Evolutionary conservation across 2,797 vertebrate genomes (phyloP).

Genomic region (Dendrocincla fuliginosa): DNA sequence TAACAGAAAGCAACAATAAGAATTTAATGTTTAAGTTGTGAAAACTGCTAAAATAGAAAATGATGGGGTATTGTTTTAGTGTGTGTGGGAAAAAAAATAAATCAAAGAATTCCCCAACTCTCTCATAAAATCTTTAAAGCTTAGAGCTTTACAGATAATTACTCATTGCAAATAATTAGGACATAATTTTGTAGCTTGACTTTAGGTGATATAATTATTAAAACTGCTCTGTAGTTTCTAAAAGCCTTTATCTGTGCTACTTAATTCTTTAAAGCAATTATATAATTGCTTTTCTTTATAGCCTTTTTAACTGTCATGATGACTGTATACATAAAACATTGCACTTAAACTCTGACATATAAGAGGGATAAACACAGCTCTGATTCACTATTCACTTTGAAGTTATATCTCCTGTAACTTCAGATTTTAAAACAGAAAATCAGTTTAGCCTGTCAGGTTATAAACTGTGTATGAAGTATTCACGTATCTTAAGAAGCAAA

Average conservation of each 20-base stretch:
- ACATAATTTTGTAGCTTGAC: constrained; percentile 75
- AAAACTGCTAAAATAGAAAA: constrained; percentile 86
- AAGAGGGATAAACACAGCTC: constrained; percentile 76
- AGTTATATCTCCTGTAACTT: constrained; percentile 65
- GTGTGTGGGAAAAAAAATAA: constrained; percentile 61
- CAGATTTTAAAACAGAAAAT: constrained; percentile 55
- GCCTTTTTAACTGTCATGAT: constrained; percentile 79
- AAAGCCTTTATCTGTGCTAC: constrained; percentile 71
- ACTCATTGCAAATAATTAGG: constrained; percentile 76
- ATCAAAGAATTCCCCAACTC: constrained; percentile 75
- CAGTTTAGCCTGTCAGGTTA: constrained; percentile 33
- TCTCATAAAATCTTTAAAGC: constrained; percentile 73
- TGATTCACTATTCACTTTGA: constrained; percentile 75
- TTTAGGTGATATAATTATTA: constrained; percentile 79
- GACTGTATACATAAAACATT: constrained; percentile 79
- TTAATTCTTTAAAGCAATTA: constrained; percentile 78
- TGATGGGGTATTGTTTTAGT: constrained; percentile 77
- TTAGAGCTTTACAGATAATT: constrained; percentile 77
- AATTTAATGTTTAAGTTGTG: constrained; percentile 84
- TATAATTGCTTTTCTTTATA: constrained; percentile 78
- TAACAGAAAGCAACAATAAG: constrained; percentile 84
- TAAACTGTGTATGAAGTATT: constrained; percentile 30
- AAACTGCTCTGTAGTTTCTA: constrained; percentile 70
- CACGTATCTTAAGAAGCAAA: background rate
- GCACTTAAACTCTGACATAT: constrained; percentile 78